Evolutionary conservation across 2,888 invertebrate genomes (phyloP).

Genomic region (Autographa gamma): DNA sequence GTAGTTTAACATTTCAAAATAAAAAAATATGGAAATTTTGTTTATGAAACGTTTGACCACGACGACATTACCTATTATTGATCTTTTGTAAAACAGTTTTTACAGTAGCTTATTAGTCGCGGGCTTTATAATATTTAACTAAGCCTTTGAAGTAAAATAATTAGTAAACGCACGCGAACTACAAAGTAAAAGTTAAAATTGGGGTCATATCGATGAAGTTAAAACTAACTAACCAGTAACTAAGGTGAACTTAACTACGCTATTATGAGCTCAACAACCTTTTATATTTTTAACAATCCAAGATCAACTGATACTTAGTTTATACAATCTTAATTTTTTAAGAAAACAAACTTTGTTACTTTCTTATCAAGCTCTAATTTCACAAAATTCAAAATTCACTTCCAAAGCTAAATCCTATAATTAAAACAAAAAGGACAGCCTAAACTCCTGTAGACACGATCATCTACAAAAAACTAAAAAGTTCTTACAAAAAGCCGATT

Average conservation of each 20-base stretch:
- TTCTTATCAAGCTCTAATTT: background rate
- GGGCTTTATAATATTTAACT: background rate
- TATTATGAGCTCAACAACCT: conserved; percentile 1
- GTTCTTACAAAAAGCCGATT: conserved; percentile 66
- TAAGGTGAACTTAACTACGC: background rate
- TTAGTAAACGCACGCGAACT: conserved; percentile 4
- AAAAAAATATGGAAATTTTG: no score
- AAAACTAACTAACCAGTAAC: background rate
- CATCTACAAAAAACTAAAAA: conserved; percentile 60
- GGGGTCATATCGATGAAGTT: background rate
- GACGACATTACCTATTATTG: no score
- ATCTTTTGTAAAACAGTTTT: background rate
- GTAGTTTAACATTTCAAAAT: no score
- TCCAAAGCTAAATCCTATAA: background rate
- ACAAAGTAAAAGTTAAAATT: conserved; percentile 22
- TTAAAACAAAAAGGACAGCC: conserved; percentile 9
- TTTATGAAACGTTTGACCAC: no score
- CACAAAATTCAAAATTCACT: background rate
- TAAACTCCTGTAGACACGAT: conserved; percentile 46
- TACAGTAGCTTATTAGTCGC: background rate
- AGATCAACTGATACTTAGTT: no score
- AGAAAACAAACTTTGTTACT: background rate
- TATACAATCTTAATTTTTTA: no score
- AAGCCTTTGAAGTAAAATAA: background rate
- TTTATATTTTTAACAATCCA: background rate